Evolutionary conservation across 2,113 vertebrate species (phyloP), one percentile per base, ranked within the genome.

Genomic region (Centrocercus urophasianus): DNA sequence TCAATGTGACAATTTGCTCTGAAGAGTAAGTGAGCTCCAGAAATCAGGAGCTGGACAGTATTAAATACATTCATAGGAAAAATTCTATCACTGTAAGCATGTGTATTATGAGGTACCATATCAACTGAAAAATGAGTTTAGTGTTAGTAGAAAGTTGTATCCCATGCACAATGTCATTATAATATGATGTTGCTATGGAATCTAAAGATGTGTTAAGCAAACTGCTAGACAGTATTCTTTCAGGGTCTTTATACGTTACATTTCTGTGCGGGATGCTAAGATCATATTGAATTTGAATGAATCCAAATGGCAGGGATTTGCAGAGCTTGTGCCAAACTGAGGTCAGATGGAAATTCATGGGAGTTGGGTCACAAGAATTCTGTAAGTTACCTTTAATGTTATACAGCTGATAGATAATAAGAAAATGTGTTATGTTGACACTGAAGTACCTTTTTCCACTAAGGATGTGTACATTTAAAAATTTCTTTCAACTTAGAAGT

Each of bases 41-140:
- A 69, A 89, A 86, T 61, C 75, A 90, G 70, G 86, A 91, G 61
- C 63, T 80, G 86, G 78, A 71, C 95, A 86, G 47, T 64, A 25
- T 81, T 96, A 90, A 96, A 96, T 93, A 79, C 86, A 94, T 96
- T 97, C 83, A 56, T 43, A 75, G 96, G 92, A 96, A 85, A 92
- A 90, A 93, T 75, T 81, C 86, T 83, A 7, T 93, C 85, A 63
- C 75, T 54, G 83, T 59, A 93, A 96, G 95, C 83, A 66, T 21
- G 76, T 94, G 95, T 95, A 86, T 69, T 78, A 88, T 90, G 86
- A 96, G 95, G 93, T 78, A 86, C 45, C 52, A 11, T 97, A 97
- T 96, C 96, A 76, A 81, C 97, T 47, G 89, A 89, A 61, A 93
- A 96, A 94, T 89, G 86, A 96, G 90, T 96, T 89, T 50, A 48